These are phyloP conservation scores for Halocynthia aurantium DNA, from an alignment of 23 tunicate genomes.

Conservation along the genomic window DNA sequence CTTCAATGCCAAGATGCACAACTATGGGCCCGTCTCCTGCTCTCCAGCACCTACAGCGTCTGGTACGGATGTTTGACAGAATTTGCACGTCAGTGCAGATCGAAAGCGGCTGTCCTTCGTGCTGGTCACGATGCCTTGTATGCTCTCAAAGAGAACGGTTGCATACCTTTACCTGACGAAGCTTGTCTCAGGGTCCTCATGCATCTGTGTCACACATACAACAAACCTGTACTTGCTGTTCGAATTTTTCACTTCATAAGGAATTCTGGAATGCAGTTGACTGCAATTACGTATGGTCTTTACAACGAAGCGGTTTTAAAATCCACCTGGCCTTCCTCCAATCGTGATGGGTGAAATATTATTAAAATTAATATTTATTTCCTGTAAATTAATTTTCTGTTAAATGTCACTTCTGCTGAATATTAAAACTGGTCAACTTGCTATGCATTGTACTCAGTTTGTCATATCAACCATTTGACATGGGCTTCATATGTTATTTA, in stretches of 20 bases:
- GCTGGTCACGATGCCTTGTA: slow-evolving; percentile 55
- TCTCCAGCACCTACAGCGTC: slow-evolving; percentile 59
- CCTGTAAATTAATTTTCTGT: too few species aligned
- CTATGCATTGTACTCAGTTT: not conserved
- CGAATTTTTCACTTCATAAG: slow-evolving; percentile 61
- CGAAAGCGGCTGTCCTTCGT: slow-evolving; percentile 64
- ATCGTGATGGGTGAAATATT: slow-evolving; percentile 67
- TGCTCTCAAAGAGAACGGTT: slow-evolving; percentile 35
- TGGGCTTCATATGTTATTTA: not conserved
- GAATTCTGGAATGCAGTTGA: slow-evolving; percentile 63
- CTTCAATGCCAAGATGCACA: slow-evolving; percentile 37
- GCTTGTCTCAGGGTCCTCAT: slow-evolving; percentile 74
- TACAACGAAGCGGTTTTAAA: slow-evolving; percentile 90
- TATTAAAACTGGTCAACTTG: too few species aligned
- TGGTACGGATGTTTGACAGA: slow-evolving; percentile 90
- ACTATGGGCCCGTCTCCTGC: slow-evolving; percentile 70
- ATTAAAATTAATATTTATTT: not conserved
- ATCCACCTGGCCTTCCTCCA: slow-evolving; percentile 78
- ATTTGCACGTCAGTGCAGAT: slow-evolving; percentile 30
- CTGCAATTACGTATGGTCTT: slow-evolving; percentile 88
- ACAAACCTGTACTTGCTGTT: slow-evolving; percentile 78
- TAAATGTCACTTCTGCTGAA: too few species aligned
- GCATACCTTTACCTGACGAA: slow-evolving; percentile 79
- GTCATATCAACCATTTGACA: not conserved
- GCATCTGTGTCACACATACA: slow-evolving; percentile 61